Evolutionary conservation across 2,888 invertebrate genomes (phyloP), one percentile per base, ranked within the genome.

Genomic region (Drosophila parthenogenetica): DNA sequence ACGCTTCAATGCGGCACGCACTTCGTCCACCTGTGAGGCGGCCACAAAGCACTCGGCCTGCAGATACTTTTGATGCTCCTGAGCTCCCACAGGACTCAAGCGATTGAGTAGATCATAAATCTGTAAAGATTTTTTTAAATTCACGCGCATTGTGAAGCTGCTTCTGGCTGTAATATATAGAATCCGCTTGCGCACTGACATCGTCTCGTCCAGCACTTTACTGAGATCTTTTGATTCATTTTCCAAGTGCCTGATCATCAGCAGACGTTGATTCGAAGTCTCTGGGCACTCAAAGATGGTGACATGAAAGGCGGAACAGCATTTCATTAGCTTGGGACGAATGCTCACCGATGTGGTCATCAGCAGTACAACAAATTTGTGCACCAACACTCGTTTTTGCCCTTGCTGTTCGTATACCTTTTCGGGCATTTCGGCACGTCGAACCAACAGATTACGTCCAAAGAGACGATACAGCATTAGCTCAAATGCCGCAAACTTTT

Each of bases 381-480:
- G 77, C 0, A 71, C 69, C 11, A 16, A 11, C 0, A 35, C 25
- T 1, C 13, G 19, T 5, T 51, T 49, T 2, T 40, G 8, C 0
- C 51, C 55, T 0, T 19, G 2, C 0, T 40, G 45, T 92, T 97
- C 98, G 93, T 96, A 97, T 72, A 96, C 93, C 0, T 96, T 95
- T 25, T 95, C 95, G 73, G 96, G 96, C 77, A 99, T 97, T 92
- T 98, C 97, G 0, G 97, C 96, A 92, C 97, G 97, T 14, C 97
- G 94, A 22, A 99, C 93, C 92, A 98, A 98, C 45, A 98, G 98
- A 92, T 98, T 98, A 70, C 98, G 98, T 62, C 98, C 94, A 89
- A 98, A 99, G 4, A 98, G 97, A 74, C 99, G 94, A 98, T 98
- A 99, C 75, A 99, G 92, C 95, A 99, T 96, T 40, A 98, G 94